phyloP scores from a whole-genome alignment of 2,797 vertebrate genomes.

The Martes flavigula region DNA sequence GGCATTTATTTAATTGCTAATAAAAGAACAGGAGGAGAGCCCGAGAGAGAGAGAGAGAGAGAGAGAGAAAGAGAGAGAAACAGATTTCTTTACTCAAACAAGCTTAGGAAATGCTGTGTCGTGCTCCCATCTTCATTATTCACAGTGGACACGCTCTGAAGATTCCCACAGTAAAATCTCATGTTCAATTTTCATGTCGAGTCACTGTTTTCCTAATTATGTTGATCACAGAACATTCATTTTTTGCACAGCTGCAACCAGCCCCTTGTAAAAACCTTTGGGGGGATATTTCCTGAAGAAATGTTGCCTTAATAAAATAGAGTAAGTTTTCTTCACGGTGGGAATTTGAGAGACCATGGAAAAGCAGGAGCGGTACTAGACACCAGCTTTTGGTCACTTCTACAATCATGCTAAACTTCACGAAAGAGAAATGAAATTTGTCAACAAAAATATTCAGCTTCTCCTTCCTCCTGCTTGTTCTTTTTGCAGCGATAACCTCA shows the following conservation, averaged over 20 bases:
- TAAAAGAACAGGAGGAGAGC: neutral
- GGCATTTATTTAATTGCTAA: neutral
- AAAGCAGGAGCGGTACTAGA: neutral
- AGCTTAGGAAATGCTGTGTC: neutral
- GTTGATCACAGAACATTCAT: neutral
- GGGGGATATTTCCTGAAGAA: neutral
- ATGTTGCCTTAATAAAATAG: neutral
- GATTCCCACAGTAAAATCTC: neutral
- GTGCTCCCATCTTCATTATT: accelerated
- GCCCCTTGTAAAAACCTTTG: neutral
- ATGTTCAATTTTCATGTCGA: neutral
- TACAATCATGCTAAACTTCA: neutral
- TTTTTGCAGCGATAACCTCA: neutral
- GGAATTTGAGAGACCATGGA: neutral
- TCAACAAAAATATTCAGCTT: neutral
- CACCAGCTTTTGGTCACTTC: neutral
- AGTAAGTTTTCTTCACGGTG: neutral
- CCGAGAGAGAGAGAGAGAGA: neutral
- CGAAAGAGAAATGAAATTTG: neutral
- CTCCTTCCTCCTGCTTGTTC: neutral
- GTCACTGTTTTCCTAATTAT: neutral
- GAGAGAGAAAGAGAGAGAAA: neutral
- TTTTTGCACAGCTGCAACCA: neutral
- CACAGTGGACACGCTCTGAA: accelerated
- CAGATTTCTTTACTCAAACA: neutral